Evolutionary conservation across 1,140 invertebrate species (phyloP).

Genomic region (Latrodectus geometricus): DNA sequence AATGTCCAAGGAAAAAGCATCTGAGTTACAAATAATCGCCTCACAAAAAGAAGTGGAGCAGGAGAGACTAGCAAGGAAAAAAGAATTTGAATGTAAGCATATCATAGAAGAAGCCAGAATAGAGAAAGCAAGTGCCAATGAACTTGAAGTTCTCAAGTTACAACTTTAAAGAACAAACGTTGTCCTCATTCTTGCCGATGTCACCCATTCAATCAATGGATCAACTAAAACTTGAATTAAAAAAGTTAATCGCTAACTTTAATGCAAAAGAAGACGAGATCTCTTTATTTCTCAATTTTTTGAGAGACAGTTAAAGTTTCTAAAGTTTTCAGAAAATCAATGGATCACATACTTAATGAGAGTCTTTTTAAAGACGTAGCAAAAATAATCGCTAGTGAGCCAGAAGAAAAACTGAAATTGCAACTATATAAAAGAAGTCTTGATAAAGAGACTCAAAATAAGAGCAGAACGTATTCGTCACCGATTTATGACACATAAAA

Average conservation of each 20-base stretch:
- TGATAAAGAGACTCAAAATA: conserved; percentile 11
- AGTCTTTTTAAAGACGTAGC: background rate
- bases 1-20: too few relatives aligned
- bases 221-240: background rate
- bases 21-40: too few relatives aligned
- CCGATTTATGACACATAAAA: background rate
- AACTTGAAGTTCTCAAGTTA: background rate
- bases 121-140: background rate
- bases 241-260: conserved; percentile 6
- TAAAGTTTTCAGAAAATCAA: background rate
- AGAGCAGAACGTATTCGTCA: conserved; percentile 1
- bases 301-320: background rate
- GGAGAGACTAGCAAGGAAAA: background rate
- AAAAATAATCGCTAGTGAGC: background rate
- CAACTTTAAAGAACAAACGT: background rate
- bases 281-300: background rate
- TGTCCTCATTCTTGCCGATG: too few relatives aligned
- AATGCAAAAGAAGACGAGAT: conserved; percentile 6
- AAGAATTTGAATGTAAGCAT: background rate
- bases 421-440: background rate
- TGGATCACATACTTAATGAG: background rate
- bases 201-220: background rate
- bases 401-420: background rate
- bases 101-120: background rate
- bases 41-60: too few relatives aligned